Evolutionary conservation across 2,113 vertebrate genomes (phyloP), one percentile per base, ranked within the genome.

Genomic region (Clarias gariepinus): DNA sequence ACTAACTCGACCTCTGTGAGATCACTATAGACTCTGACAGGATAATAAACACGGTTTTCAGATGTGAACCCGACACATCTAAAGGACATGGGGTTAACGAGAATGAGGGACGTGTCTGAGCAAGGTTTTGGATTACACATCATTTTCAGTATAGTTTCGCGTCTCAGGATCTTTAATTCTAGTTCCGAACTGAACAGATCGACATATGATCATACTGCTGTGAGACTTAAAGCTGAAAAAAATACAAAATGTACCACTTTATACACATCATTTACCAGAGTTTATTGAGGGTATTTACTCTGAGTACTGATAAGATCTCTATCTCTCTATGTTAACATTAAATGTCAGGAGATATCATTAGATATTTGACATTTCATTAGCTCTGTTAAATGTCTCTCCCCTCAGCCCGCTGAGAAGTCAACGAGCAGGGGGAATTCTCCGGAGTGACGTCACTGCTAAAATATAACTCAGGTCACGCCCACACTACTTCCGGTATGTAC

Each of bases 391-490:
- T 3, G 21, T 53, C 41, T 10, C 25, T 30, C 57, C 57, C 15
- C 55, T 28, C 3, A 18, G n/a, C 76, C 13, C 53, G 19, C 7
- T 79, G 7, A 71, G 41, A 57, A 57, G 18, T 13, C n/a, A 81
- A 64, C 25, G 1, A 47, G 47, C 47, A 47, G 12, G 25, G 64
- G 63, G 81, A 28, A 53, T 33, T 83, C 81, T 55, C 21, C 9
- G n/a, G 7, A 12, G 66, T 83, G 82, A 83, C 82, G 68, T 83
- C 82, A 83, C 11, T 4, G 0, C 19, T 0, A 0, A 19, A 68
- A 52, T 12, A 69, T 21, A 2, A 6, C 3, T 23, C 19, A 87
- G 61, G 81, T 83, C 85, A 87, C 89, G 85, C 82, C 82, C 64
- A 47, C 47, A 8, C 53, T 28, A 25, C 52, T 71, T 71, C 78